Percentiles rank a stretch among this genome's conserved stretches.
These are phyloP conservation scores for Atta texana DNA, from an alignment of 1,140 invertebrate genomes.

Conservation along the genomic window DNA sequence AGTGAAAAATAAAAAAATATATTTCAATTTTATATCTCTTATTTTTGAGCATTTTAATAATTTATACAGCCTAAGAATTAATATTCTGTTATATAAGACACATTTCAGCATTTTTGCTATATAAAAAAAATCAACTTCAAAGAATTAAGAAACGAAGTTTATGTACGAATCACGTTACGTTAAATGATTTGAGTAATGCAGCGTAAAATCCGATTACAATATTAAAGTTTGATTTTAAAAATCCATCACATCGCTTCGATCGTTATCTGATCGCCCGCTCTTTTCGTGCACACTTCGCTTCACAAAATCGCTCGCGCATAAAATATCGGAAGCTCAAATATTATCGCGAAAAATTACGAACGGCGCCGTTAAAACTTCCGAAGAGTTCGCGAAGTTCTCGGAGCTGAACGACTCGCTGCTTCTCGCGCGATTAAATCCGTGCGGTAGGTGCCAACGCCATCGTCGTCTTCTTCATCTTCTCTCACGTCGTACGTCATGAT, in stretches of 20 bases:
- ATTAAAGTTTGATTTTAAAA: not conserved
- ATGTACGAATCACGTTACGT: not conserved
- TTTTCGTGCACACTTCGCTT: conserved; percentile 30
- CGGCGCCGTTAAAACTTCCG: conserved; percentile 50
- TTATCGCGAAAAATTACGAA: conserved; percentile 50
- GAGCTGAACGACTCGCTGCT: conserved; percentile 23
- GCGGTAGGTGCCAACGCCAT: conserved; percentile 46
- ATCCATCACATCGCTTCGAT: not conserved
- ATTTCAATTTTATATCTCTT: not conserved
- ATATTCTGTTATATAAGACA: not conserved
- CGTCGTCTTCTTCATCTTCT: not conserved
- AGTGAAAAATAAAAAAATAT: not conserved
- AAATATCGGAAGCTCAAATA: conserved; percentile 47
- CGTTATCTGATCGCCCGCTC: conserved; percentile 14
- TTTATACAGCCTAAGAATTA: not conserved
- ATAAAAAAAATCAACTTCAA: not conserved
- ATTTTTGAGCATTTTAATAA: not conserved
- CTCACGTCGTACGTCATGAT: conserved; percentile 55
- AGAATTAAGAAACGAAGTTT: not conserved
- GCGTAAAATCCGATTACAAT: not conserved
- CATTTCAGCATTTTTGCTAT: not conserved
- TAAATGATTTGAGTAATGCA: conserved; percentile 22
- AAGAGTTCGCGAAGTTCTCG: conserved; percentile 24
- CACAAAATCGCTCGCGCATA: conserved; percentile 15
- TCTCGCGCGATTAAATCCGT: conserved; percentile 55